Evolutionary conservation across 2,888 invertebrate species (phyloP).

Genomic region (Rhagonycha fulva): DNA sequence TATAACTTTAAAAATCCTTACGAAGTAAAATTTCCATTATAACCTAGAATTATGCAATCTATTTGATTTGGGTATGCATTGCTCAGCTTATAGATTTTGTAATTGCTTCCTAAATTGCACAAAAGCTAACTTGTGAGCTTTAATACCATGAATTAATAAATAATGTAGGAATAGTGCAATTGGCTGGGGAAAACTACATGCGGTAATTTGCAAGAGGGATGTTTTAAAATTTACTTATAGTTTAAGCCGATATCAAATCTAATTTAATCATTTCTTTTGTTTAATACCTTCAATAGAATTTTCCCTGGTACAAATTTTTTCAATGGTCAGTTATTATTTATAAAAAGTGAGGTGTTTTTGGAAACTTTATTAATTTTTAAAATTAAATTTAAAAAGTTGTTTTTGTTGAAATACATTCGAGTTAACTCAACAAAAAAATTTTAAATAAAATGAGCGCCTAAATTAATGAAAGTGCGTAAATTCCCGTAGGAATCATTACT

Average conservation of each 20-base stretch:
- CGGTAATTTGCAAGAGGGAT: not conserved
- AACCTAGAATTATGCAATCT: not conserved
- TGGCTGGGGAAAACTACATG: not conserved
- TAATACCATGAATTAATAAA: not conserved
- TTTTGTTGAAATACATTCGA: not conserved
- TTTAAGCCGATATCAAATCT: not conserved
- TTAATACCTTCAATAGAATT: too few relatives aligned
- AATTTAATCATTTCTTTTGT: too few relatives aligned
- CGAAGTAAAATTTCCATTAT: not conserved
- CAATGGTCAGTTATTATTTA: too few relatives aligned
- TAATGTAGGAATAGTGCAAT: not conserved
- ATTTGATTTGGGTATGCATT: not conserved
- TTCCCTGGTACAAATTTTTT: too few relatives aligned
- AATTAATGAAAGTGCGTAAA: not conserved
- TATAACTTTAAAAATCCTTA: too few relatives aligned
- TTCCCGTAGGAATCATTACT: not conserved
- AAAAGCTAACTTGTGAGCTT: not conserved
- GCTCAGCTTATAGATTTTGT: not conserved
- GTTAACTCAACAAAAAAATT: not conserved
- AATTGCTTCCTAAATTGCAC: not conserved
- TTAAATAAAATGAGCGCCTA: not conserved
- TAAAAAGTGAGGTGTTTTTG: not conserved
- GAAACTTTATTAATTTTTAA: not conserved
- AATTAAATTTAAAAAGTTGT: not conserved
- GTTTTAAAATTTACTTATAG: not conserved